phyloP scores from a whole-genome alignment of 2,797 vertebrate genomes.

The Sebastes wilsoni region DNA sequence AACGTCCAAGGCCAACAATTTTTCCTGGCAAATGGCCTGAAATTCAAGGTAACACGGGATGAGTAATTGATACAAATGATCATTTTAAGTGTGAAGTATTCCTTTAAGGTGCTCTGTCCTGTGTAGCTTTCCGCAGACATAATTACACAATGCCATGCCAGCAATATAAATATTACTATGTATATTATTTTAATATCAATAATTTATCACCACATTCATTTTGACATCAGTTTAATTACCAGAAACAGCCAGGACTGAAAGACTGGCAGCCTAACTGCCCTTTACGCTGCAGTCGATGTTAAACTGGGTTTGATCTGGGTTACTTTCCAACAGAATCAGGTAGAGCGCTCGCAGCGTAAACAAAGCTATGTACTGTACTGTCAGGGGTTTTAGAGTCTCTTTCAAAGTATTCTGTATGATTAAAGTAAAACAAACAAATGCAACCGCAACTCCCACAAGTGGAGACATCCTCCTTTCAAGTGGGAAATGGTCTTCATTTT shows the following conservation, averaged over 20 bases:
- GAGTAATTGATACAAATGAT: too few species aligned
- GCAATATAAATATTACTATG: background rate
- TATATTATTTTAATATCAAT: background rate
- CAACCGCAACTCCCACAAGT: background rate
- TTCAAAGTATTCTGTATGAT: background rate
- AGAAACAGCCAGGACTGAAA: background rate
- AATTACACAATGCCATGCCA: background rate
- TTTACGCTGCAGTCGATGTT: background rate
- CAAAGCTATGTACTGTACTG: background rate
- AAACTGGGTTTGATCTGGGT: background rate
- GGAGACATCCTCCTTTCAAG: background rate
- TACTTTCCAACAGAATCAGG: background rate
- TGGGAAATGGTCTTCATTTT: background rate
- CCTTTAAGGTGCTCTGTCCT: too few species aligned
- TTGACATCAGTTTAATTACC: constrained; percentile 7
- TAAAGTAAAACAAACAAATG: background rate
- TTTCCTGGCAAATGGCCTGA: too few species aligned
- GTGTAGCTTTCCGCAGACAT: too few species aligned
- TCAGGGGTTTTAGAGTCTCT: background rate
- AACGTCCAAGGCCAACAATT: too few species aligned
- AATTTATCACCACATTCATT: background rate
- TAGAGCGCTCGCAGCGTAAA: background rate
- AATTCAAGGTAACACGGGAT: too few species aligned
- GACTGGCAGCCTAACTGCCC: background rate
- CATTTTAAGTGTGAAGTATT: too few species aligned